Evolutionary conservation across 2,113 vertebrate species (phyloP), one percentile per base, ranked within the genome.

Genomic region (Festucalex cinctus): DNA sequence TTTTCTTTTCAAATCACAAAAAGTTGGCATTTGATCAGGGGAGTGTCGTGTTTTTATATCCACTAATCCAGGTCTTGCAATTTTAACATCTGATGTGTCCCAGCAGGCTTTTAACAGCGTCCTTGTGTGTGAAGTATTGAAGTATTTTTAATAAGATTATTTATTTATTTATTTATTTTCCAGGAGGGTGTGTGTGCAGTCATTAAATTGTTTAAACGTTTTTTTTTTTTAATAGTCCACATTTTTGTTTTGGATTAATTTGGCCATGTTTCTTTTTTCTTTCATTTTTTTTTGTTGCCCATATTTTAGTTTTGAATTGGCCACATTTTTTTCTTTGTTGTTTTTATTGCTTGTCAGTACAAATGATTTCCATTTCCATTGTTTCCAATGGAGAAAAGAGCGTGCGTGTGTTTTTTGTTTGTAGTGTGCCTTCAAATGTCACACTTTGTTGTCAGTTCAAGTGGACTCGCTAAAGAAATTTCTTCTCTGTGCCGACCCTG

Each of bases 391-490:
- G 16, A 32, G 28, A 14, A 19, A 9, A 17, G 6, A 2, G 10
- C 9, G 12, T 8, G 9, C 9, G 14, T 28, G 17, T 2, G 28
- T 39, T 39, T 26, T 0, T 35, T 64, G 51, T 26, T 7, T 13
- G 32, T 7, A 65, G 49, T 41, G 13, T 17, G 54, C 20, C 61
- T 68, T 60, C 26, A 54, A 60, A 68, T 9, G 28, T 49, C 48
- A 2, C 48, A 10, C 20, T 69, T 36, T n/a, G 32, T 9, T 57
- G 24, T 54, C 63, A 39, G 66, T 20, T 46, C 39, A 19, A 14
- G 51, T n/a, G 60, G 59, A 70, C 66, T 67, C 17, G 5, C 22
- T 49, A 61, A 68, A 73, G 9, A 56, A 58, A 37, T 32, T 39
- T 54, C 62, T 46, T 54, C 63, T 56, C n/a, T 19, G 48, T 49